Evolutionary conservation across 2,888 invertebrate species (phyloP), one percentile per base, ranked within the genome.

Genomic region (Eupithecia tripunctaria): DNA sequence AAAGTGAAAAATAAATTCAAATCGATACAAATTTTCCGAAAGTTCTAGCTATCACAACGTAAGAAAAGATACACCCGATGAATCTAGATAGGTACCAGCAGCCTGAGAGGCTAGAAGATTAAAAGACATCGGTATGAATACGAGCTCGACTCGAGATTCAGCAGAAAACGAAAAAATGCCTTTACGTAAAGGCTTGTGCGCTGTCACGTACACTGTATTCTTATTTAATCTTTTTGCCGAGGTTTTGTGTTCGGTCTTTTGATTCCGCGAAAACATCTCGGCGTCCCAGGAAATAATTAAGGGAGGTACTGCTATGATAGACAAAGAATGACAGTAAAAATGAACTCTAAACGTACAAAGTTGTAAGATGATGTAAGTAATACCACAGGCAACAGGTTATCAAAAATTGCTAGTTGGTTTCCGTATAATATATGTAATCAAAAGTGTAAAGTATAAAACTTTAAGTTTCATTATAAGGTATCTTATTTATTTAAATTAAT

Each of bases 141-240:
- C 86, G 85, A 88, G 88, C 89, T 86, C 87, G 85, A 86, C 89
- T 86, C 87, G 84, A 86, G 85, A 85, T 85, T 84, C 86, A 84
- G 84, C 89, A 88, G 89, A 91, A 92, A 91, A 91, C 89, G 88
- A 93, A 92, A 81, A 92, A 93, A 91, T 86, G 82, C 84, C 88
- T 89, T 89, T 89, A 89, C 89, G 87, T 86, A 83, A 90, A 90
- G 87, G 85, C 89, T 89, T 88, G 89, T 89, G 86, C 88, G 85
- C 91, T 93, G 92, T 92, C 93, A 92, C 91, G 90, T 92, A 89
- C 93, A 89, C 86, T 82, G 87, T 88, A 87, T 89, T 91, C 88
- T 92, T 92, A 91, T 91, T 92, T 92, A 90, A 89, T 91, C 89
- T 89, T 89, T 92, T 92, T 93, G 88, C 87, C 80, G 81, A 80